Evolutionary conservation across 2,113 vertebrate species (phyloP).

Genomic region (Pteruthius melanotis): DNA sequence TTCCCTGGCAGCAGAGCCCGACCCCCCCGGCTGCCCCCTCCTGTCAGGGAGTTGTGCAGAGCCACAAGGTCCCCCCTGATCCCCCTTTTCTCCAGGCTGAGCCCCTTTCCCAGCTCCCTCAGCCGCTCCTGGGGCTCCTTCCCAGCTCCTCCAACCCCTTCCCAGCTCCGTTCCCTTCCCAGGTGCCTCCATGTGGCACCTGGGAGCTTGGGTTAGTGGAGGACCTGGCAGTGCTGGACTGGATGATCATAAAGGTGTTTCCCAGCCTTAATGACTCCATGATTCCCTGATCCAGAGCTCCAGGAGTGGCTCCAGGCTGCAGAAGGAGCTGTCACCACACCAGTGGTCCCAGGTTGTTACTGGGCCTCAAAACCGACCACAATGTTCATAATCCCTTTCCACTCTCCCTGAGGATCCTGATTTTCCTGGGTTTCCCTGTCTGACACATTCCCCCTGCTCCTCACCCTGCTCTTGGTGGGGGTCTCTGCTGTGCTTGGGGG

Average conservation of each 20-base stretch:
- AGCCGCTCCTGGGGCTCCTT: background rate
- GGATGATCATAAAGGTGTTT: background rate
- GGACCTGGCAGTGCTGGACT: background rate
- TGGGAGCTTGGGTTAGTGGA: background rate
- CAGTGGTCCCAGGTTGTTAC: background rate
- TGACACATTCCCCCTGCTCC: background rate
- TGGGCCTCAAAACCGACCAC: background rate
- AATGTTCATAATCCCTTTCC: background rate
- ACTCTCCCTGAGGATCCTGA: accelerated
- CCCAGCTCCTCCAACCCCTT: background rate
- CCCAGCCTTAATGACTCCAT: background rate
- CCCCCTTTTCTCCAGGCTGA: background rate
- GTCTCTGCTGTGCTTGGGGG: background rate
- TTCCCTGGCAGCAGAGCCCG: background rate
- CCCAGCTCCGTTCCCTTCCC: background rate
- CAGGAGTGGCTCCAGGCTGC: background rate
- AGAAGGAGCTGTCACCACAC: background rate
- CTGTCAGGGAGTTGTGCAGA: background rate
- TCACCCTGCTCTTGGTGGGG: background rate
- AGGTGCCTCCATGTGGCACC: background rate
- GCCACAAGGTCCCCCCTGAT: background rate
- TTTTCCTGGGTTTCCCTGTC: background rate
- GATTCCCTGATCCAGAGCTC: background rate
- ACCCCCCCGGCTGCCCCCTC: background rate
- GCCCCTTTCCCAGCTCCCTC: background rate